Base-by-base conservation (phyloP, 2,888 invertebrate genomes). In the Parnassius glacialis region DNA sequence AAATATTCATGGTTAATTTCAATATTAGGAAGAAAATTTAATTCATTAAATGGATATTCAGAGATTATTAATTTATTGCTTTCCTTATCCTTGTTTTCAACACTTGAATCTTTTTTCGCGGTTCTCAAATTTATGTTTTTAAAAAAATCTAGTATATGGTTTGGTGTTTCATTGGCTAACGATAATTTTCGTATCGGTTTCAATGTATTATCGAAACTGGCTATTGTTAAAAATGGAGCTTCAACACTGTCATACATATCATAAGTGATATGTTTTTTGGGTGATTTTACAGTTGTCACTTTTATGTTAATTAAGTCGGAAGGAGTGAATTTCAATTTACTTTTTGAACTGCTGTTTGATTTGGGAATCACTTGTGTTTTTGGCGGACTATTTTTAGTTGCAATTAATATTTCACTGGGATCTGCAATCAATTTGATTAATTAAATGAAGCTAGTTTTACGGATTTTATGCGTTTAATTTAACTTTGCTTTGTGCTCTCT, bases 261-360 rank as follows among this genome's bases (percentile, higher is more conserved):
- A 9, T 41, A 12, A 1, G 56, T 50, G 11, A 51, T 52, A 9
- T 58, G 34, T 16, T 54, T 44, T 11, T 65, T 52, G 16, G 47
- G 52, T 42, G 53, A 51, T 16, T 54, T 57, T 9, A 61, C 42
- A 3, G 61, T 59, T 45, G 64, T 61, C 9, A 64, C 64, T 55
- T 61, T 64, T 25, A 61, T 58, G 2, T 59, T 61, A 51, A 64
- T 61, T 2, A 52, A 51, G 16, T 61, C 52, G 2, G 60, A 53
- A 48, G 57, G 55, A 34, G 47, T 54, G 11, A 53, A 44, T 43
- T 11, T 57, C 12, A 25, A 54, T 57, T 25, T 54, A 56, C 56
- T 62, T 54, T 20, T 52, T 11, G 45, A 34, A 43, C 9, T 59
- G 50, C 41, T 45, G 11, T 34, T 44, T 58, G 47, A 42, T 34